phyloP scores from a whole-genome alignment of 2,888 invertebrate genomes.

The Cristatella mucedo region DNA sequence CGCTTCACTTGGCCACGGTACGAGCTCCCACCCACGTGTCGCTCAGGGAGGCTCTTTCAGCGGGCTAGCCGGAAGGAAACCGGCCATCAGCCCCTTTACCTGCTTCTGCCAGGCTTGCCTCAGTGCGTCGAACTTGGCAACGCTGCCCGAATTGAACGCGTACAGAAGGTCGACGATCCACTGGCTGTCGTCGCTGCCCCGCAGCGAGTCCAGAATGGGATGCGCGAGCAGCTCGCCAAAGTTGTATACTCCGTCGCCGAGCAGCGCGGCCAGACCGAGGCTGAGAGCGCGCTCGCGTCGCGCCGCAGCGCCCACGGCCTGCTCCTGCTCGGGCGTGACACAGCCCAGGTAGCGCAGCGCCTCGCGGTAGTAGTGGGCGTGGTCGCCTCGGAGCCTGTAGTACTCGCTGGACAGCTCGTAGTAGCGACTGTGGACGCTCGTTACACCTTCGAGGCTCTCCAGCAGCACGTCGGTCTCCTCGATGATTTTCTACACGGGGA shows the following conservation, averaged over 20 bases:
- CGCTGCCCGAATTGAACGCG: slow-evolving; percentile 41
- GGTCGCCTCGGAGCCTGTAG: slow-evolving; percentile 53
- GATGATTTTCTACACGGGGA: slow-evolving; percentile 50
- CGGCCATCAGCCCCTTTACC: too few species aligned
- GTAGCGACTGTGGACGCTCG: slow-evolving; percentile 79
- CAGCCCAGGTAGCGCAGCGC: slow-evolving; percentile 65
- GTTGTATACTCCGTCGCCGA: slow-evolving; percentile 76
- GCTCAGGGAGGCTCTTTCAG: too few species aligned
- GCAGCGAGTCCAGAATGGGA: slow-evolving; percentile 70
- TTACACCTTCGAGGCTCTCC: slow-evolving; percentile 77
- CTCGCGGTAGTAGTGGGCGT: slow-evolving; percentile 84
- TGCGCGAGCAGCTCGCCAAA: slow-evolving; percentile 90
- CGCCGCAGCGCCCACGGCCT: slow-evolving; percentile 18
- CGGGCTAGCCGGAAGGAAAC: too few species aligned
- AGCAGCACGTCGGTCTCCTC: slow-evolving; percentile 68
- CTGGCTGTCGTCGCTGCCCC: slow-evolving; percentile 55
- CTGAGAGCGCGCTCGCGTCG: slow-evolving; percentile 56
- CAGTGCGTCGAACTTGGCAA: slow-evolving; percentile 46
- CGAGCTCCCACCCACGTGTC: too few species aligned
- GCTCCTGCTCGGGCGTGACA: slow-evolving; percentile 43
- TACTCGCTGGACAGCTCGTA: slow-evolving; percentile 82
- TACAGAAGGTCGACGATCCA: slow-evolving; percentile 64
- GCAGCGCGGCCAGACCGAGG: slow-evolving; percentile 75
- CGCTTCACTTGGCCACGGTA: too few species aligned
- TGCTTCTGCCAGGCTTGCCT: slow-evolving; percentile 60